Base-by-base conservation (phyloP, 2,113 vertebrate genomes). In the Parus major region DNA sequence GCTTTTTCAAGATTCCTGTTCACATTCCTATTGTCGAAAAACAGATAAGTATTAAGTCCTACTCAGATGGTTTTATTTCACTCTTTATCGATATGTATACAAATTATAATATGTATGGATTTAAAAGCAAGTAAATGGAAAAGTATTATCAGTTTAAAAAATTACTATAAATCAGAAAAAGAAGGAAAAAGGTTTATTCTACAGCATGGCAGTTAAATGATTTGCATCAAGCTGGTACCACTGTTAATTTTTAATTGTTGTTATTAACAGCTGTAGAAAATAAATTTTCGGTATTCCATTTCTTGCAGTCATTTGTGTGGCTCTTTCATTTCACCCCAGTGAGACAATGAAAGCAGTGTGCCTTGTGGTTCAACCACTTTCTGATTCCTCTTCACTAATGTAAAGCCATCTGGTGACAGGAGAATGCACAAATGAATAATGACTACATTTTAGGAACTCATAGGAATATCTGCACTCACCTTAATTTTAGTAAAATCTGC, bases 61-160 rank as follows among this genome's bases (percentile, higher is more conserved):
- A 56, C 31, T 90, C 35, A 81, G 42, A 52, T 60, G 27, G 25
- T 59, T 96, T 96, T 96, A 92, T 93, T 96, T 88, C 69, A 75
- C 31, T 15, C 25, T 88, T 75, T 70, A 41, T 56, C 1, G 7
- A 44, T 86, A 80, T 27, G 29, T 66, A 81, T 78, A 52, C 20
- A 81, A 84, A 78, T 88, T 78, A 78, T 49, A 90, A 9, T 24
- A 60, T 24, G 11, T 64, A 39, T 78, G 55, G 22, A 68, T 81
- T 42, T 81, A 68, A 92, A 92, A 75, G 27, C 69, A 71, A 79
- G 36, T 75, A 92, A 86, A 71, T 81, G 68, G 47, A 71, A 70
- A 70, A 91, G 63, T 92, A 36, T 18, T 35, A 61, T 7, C 44
- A 39, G 28, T 70, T 95, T 6, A 20, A 70, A 80, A 87, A 64